Evolutionary conservation across 2,888 invertebrate species (phyloP).

Genomic region (Drosophila pegasa): DNA sequence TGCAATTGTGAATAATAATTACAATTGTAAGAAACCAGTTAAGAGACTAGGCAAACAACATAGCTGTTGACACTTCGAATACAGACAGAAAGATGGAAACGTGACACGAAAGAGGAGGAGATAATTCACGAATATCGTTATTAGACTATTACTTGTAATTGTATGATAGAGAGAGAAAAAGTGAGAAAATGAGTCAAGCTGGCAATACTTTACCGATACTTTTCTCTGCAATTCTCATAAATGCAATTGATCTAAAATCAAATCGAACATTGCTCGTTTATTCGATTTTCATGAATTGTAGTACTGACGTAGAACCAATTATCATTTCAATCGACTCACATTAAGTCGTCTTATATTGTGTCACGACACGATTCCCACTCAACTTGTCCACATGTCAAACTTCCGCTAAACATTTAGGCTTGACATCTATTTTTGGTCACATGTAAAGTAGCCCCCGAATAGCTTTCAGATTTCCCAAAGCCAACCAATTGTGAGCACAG

Average conservation of each 20-base stretch:
- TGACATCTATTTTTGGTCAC: conserved; percentile 23
- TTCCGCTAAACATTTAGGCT: conserved; percentile 30
- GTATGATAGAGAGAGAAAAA: not conserved
- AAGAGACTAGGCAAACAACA: conserved; percentile 4
- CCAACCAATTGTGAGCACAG: conserved; percentile 16
- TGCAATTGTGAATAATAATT: conserved; percentile 44
- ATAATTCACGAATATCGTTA: too few relatives aligned
- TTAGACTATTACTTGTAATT: too few relatives aligned
- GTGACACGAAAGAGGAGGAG: not conserved
- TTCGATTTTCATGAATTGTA: not conserved
- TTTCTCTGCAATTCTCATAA: not conserved
- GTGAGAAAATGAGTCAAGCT: too few relatives aligned
- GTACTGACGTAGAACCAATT: not conserved
- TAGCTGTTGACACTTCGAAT: conserved; percentile 25
- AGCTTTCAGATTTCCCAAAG: conserved; percentile 38
- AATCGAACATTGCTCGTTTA: not conserved
- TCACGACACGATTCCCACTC: not conserved
- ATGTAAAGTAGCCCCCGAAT: conserved; percentile 32
- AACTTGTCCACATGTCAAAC: conserved; percentile 6
- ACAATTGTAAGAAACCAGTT: conserved; percentile 39
- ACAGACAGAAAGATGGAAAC: not conserved
- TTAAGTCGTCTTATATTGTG: not conserved
- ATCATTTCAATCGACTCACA: not conserved
- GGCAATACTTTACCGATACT: not conserved
- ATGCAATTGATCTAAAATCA: too few relatives aligned